Base-by-base conservation (phyloP, 2,888 invertebrate genomes). In the Anaspis maculata region DNA sequence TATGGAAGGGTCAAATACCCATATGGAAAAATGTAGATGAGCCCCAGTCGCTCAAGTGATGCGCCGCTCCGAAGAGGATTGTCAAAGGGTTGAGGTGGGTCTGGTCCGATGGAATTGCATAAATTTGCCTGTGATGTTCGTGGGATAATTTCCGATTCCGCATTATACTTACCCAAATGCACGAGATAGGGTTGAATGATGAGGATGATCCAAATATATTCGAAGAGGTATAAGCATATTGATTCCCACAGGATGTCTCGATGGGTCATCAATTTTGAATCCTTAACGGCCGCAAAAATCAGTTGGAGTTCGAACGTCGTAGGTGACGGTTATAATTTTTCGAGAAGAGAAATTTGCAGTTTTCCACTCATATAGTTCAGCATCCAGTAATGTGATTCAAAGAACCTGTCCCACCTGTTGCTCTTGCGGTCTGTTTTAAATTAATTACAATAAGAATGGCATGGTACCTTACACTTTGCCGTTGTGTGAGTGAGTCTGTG, bases 1-100 rank as follows among this genome's bases (percentile, higher is more conserved):
- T 64, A 64, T 58, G 51, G 52, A 60, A 60, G 62, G 61, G 60
- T 59, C 54, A 54, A 57, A 53, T 49, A 50, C 59, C 54, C 51
- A 48, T 60, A 56, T 56, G 55, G 52, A 59, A 60, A 62, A 64
- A 64, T 64, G 63, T 62, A 63, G 62, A 65, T 65, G 51, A 63
- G 59, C 32, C 45, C 40, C 44, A 53, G 51, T 48, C 31, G 54
- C 14, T 42, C 62, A 56, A 40, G 42, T 29, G 14, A 28, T 25
- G 27, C 27, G 32, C 14, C 21, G 9, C 19, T 23, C 29, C 14
- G 22, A 9, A 16, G 16, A 11, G 7, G 12, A 29, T 25, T 15
- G 9, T 16, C 4, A n/a, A n/a, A 6, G 19, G 3, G 9, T 12
- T 11, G 13, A 3, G 15, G 37, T 45, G 42, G 32, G 35, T 35